Percentiles rank a stretch among this genome's conserved stretches.
Evolutionary conservation across 2,888 invertebrate genomes (phyloP).

Genomic region (Rhyacophila evoluta): DNA sequence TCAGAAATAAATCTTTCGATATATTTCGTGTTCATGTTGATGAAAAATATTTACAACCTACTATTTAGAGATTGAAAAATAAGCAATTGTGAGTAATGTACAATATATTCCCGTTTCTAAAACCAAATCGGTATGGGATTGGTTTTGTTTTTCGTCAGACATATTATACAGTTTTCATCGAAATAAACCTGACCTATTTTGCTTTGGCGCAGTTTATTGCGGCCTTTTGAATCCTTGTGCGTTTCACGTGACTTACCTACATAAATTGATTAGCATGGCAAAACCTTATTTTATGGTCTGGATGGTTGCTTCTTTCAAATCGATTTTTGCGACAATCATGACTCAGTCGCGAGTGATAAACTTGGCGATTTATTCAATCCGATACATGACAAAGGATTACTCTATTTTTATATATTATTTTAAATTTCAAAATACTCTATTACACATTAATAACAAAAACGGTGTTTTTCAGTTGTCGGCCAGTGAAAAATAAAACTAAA

Average conservation of each 20-base stretch:
- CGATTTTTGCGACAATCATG: background rate
- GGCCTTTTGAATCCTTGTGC: background rate
- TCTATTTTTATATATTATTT: no score
- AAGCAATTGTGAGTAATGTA: no score
- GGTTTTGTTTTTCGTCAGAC: background rate
- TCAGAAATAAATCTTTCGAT: no score
- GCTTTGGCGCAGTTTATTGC: background rate
- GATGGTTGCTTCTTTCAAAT: conserved; percentile 13
- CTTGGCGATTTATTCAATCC: background rate
- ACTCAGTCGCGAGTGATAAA: background rate
- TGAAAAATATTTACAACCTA: no score
- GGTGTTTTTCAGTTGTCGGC: no score
- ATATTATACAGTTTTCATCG: background rate
- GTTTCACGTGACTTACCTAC: conserved; percentile 10
- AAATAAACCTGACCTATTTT: conserved; percentile 15
- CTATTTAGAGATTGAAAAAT: no score
- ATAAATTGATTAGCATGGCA: background rate
- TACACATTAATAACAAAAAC: no score
- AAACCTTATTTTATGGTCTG: conserved; percentile 14
- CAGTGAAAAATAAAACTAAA: no score
- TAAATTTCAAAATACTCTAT: no score
- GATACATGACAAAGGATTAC: background rate
- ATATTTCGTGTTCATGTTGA: no score
- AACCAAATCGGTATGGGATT: no score
- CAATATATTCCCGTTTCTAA: no score